Evolutionary conservation across 2,888 invertebrate species (phyloP).

Genomic region (Margaritifera margaritifera): DNA sequence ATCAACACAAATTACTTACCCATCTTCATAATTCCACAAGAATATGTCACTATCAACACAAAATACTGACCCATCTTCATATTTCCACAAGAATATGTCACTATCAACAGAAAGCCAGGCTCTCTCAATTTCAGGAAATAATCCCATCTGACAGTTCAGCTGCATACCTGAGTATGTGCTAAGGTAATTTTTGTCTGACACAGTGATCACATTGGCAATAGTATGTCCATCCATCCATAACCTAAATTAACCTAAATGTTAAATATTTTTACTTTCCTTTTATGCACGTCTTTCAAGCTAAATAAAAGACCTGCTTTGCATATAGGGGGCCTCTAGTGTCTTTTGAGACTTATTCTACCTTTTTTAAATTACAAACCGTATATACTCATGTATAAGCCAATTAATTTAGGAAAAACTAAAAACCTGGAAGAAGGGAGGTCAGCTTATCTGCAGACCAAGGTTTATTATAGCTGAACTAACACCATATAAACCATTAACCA

Average conservation of each 20-base stretch:
- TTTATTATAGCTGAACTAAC: too few relatives aligned
- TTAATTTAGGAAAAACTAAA: too few relatives aligned
- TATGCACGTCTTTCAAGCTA: too few relatives aligned
- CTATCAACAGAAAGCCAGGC: conserved; percentile 99
- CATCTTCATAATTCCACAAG: conserved; percentile 97
- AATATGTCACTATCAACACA: conserved; percentile 94
- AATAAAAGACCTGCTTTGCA: too few relatives aligned
- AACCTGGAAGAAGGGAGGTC: too few relatives aligned
- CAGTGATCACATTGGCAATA: not conserved
- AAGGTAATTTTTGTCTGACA: conserved; percentile 21
- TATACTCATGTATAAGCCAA: too few relatives aligned
- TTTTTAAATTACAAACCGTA: too few relatives aligned
- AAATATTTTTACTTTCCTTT: not conserved
- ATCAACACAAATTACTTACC: conserved; percentile 84
- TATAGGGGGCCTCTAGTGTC: too few relatives aligned
- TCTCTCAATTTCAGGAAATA: conserved; percentile 95
- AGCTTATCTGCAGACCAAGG: too few relatives aligned
- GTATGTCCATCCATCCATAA: not conserved
- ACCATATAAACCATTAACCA: too few relatives aligned
- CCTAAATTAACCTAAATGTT: not conserved
- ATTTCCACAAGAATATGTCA: conserved; percentile 98
- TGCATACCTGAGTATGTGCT: conserved; percentile 84
- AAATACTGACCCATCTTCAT: conserved; percentile 83
- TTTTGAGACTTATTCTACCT: too few relatives aligned
- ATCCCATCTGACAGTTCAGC: conserved; percentile 96